Percentiles rank a stretch among this genome's conserved stretches.
phyloP scores from a whole-genome alignment of 2,113 vertebrate species.

The Empidonax traillii region DNA sequence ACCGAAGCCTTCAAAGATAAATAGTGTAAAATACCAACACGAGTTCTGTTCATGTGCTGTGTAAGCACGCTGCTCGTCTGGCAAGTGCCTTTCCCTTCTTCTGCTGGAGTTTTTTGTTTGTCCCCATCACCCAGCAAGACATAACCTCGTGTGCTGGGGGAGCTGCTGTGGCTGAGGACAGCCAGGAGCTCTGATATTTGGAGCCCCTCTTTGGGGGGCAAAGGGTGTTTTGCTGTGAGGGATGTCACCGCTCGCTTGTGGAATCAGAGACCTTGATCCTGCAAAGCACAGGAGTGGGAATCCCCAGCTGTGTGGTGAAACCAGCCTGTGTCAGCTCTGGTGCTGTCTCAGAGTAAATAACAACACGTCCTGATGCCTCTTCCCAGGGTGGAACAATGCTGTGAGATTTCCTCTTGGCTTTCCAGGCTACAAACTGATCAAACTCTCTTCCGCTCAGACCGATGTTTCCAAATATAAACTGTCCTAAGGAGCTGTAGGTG shows the following conservation, averaged over 20 bases:
- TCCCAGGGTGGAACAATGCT: background rate
- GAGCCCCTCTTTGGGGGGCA: background rate
- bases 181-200: background rate
- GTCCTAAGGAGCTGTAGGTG: background rate
- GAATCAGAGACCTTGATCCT: background rate
- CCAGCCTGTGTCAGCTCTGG: background rate
- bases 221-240: background rate
- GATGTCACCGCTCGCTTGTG: rapidly evolving
- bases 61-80: background rate
- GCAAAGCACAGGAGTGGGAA: rapidly evolving
- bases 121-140: background rate
- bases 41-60: background rate
- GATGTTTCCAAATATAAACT: slow-evolving; percentile 20
- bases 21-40: rapidly evolving
- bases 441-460: background rate
- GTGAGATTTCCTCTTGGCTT: background rate
- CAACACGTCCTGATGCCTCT: background rate
- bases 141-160: rapidly evolving
- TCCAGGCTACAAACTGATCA: background rate
- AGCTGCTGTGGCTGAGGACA: background rate
- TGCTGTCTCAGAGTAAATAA: background rate
- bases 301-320: rapidly evolving
- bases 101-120: background rate
- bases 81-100: background rate
- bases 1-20: background rate